A percentile compares a stretch with the other conserved stretches of the same genome.
phyloP scores from a whole-genome alignment of 92 coral and sea anemone genomes.

The Meandrina meandrites region DNA sequence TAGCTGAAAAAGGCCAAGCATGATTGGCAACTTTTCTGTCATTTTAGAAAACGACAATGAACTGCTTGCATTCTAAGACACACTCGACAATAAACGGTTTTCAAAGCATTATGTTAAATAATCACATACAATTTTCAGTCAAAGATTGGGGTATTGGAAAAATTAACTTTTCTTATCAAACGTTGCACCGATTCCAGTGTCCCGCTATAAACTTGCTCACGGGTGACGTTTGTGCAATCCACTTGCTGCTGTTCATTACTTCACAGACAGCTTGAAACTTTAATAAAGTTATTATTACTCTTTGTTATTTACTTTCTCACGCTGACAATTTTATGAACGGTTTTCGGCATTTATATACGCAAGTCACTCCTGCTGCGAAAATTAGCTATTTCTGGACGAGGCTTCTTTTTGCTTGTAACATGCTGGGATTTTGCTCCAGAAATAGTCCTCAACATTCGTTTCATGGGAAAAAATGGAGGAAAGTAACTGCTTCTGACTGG shows the following conservation, averaged over 20 bases:
- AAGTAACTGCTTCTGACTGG: background rate
- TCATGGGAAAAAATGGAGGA: slow-evolving; percentile 24
- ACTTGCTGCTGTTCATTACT: background rate
- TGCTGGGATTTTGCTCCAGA: slow-evolving; percentile 34
- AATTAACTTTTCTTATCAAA: too few relatives aligned
- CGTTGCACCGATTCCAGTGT: background rate
- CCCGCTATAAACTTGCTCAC: background rate
- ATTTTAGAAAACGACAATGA: too few relatives aligned
- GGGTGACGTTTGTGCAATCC: background rate
- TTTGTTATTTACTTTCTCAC: slow-evolving; percentile 11
- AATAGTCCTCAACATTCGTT: slow-evolving; percentile 3
- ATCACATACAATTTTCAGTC: too few relatives aligned
- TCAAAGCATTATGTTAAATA: too few relatives aligned
- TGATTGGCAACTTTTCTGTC: too few relatives aligned
- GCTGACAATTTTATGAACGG: slow-evolving; percentile 22
- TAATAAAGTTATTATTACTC: slow-evolving; percentile 1
- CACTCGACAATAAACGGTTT: too few relatives aligned
- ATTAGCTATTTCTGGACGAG: background rate
- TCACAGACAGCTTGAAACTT: background rate
- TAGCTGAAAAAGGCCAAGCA: too few relatives aligned
- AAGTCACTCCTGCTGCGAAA: slow-evolving; percentile 18
- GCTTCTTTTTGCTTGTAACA: background rate
- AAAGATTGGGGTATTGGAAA: too few relatives aligned
- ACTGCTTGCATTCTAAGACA: too few relatives aligned
- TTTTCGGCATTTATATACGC: background rate